Conservation (phyloP, 2,113 vertebrate species). For the Channa maculata region DNA sequence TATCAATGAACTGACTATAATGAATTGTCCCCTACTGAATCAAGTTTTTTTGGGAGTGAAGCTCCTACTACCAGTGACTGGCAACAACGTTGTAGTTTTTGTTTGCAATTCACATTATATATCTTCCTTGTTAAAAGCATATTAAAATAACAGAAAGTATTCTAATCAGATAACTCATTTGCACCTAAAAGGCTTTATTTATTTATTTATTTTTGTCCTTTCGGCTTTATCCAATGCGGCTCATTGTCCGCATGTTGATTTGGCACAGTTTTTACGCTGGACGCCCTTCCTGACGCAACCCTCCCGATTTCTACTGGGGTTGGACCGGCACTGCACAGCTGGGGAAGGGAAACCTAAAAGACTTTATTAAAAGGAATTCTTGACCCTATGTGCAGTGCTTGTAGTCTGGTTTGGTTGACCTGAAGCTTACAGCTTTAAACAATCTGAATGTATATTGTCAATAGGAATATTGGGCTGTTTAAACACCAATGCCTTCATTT, state of each 20-base stretch:
- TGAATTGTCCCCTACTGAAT: background rate
- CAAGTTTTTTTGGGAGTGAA: background rate
- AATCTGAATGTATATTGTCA: background rate
- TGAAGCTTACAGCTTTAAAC: background rate
- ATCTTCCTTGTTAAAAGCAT: background rate
- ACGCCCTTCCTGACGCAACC: too few species aligned
- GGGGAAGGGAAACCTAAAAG: too few species aligned
- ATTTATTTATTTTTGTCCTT: too few species aligned
- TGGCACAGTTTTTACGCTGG: too few species aligned
- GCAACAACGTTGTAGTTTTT: background rate
- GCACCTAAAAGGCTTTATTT: too few species aligned
- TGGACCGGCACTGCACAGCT: too few species aligned
- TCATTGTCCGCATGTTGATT: too few species aligned
- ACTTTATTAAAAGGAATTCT: too few species aligned
- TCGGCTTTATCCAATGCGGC: too few species aligned
- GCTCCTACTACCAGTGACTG: background rate
- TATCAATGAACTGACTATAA: background rate
- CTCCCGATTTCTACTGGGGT: too few species aligned
- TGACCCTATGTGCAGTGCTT: background rate
- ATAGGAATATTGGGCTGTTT: background rate
- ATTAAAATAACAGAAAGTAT: background rate
- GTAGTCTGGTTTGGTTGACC: background rate
- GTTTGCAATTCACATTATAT: background rate
- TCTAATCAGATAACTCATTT: background rate
- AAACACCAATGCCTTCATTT: background rate